Evolutionary conservation across 1,140 invertebrate species (phyloP).

Genomic region (Drosophila erecta): DNA sequence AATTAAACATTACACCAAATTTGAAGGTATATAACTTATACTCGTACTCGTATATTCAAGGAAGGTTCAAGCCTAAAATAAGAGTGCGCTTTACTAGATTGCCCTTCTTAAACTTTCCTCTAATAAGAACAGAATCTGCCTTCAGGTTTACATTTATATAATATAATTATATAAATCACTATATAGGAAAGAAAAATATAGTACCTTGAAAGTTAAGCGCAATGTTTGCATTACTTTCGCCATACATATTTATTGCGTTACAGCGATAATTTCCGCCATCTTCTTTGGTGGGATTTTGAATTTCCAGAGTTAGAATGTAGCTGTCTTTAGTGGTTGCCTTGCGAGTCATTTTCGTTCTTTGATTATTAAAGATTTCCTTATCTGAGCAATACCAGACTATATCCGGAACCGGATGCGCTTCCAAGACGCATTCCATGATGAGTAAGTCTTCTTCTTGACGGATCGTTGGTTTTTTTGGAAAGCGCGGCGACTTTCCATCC

Average conservation of each 20-base stretch:
- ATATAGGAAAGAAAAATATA: slow-evolving; percentile 22
- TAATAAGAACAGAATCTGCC: background rate
- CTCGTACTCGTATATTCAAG: too few species aligned
- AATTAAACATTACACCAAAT: too few species aligned
- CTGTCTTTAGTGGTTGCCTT: slow-evolving; percentile 94
- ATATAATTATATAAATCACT: background rate
- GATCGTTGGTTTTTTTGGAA: slow-evolving; percentile 98
- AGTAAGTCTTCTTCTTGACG: slow-evolving; percentile 96
- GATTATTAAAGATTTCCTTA: slow-evolving; percentile 91
- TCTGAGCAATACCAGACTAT: slow-evolving; percentile 97
- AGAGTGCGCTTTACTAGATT: background rate
- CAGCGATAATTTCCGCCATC: slow-evolving; percentile 99
- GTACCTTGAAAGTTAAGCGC: slow-evolving; percentile 99
- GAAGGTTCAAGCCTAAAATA: too few species aligned
- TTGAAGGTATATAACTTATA: too few species aligned
- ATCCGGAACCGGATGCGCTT: slow-evolving; percentile 97
- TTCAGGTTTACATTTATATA: slow-evolving; percentile 1
- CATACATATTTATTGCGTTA: slow-evolving; percentile 98
- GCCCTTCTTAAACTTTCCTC: background rate
- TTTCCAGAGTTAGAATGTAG: slow-evolving; percentile 95
- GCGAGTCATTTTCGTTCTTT: slow-evolving; percentile 93
- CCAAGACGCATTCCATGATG: slow-evolving; percentile 97
- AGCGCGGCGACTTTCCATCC: slow-evolving; percentile 96
- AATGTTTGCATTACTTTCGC: slow-evolving; percentile 99
- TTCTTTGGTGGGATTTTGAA: slow-evolving; percentile 95